Conservation (phyloP, 2,888 invertebrate species). For the Punctoribates punctum region DNA sequence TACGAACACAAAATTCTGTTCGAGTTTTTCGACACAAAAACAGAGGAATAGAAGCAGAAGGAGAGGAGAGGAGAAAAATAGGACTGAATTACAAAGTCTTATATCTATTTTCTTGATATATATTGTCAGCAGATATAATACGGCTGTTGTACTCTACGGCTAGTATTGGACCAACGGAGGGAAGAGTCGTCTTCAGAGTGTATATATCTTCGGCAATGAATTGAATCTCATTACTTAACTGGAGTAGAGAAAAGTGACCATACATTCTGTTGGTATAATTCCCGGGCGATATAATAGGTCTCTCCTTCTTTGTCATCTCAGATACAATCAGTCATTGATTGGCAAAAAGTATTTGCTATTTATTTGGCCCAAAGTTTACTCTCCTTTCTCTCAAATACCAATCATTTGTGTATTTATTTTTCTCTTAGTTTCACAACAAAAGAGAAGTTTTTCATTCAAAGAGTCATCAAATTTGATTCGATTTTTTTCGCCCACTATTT, state of each 20-base stretch:
- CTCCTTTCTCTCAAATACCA: conserved; percentile 19
- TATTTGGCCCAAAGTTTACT: conserved; percentile 10
- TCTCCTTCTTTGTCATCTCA: conserved; percentile 21
- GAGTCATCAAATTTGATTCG: conserved; percentile 9
- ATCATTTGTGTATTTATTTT: conserved; percentile 32
- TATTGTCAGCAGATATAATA: conserved; percentile 36
- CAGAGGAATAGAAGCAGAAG: neutral
- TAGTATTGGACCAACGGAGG: too few relatives aligned
- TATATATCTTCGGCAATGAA: conserved; percentile 26
- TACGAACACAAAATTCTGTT: conserved; percentile 9
- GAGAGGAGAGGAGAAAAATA: neutral
- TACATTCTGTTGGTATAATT: conserved; percentile 2
- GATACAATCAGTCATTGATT: conserved; percentile 35
- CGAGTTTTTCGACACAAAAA: conserved; percentile 1
- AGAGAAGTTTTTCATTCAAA: neutral
- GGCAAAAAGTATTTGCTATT: conserved; percentile 31
- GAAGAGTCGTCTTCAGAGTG: neutral
- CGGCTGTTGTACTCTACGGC: conserved; percentile 20
- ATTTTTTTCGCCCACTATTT: neutral
- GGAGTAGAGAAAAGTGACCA: conserved; percentile 32
- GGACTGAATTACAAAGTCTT: conserved; percentile 13
- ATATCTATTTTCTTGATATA: conserved; percentile 27
- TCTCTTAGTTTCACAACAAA: neutral
- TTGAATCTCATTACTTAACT: conserved; percentile 36
- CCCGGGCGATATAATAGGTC: conserved; percentile 31